Evolutionary conservation across 2,113 vertebrate species (phyloP).

Genomic region (Epinephelus cyanopodus): DNA sequence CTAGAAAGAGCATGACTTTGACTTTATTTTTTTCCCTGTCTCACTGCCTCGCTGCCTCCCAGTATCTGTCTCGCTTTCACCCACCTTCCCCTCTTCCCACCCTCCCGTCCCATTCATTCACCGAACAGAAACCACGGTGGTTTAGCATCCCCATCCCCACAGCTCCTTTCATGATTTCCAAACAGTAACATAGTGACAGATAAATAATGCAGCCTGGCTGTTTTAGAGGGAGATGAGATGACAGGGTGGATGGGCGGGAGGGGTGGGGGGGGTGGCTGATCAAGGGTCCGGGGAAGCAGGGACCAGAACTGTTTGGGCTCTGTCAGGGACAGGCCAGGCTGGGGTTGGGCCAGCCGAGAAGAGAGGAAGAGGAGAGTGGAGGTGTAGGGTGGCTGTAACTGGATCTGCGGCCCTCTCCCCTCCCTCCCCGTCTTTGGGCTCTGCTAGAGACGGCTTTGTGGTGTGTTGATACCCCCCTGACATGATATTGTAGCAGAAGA

Average conservation of each 20-base stretch:
- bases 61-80: background rate
- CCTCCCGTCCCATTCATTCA: conserved; percentile 29
- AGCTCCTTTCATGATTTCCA: conserved; percentile 53
- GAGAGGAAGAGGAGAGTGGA: conserved; percentile 62
- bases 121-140: conserved; percentile 36
- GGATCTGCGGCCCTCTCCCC: conserved; percentile 46
- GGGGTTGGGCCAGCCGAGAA: conserved; percentile 33
- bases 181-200: conserved; percentile 68
- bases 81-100: background rate
- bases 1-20: conserved; percentile 33
- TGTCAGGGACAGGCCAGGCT: conserved; percentile 26
- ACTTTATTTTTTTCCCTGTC: conserved; percentile 9
- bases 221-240: conserved; percentile 67
- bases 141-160: conserved; percentile 48
- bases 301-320: conserved; percentile 57
- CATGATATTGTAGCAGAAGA: conserved; percentile 76
- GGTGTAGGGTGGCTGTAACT: conserved; percentile 77
- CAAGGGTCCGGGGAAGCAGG: background rate
- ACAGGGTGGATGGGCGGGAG: conserved; percentile 28
- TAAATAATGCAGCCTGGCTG: conserved; percentile 71
- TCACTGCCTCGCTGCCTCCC: conserved; percentile 2
- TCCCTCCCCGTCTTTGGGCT: conserved; percentile 30
- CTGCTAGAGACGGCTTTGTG: conserved; percentile 68
- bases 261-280: background rate
- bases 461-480: conserved; percentile 73